A percentile compares a stretch with the other conserved stretches of the same genome.
Conservation (phyloP, 2,797 vertebrate genomes). For the Otus scops region DNA sequence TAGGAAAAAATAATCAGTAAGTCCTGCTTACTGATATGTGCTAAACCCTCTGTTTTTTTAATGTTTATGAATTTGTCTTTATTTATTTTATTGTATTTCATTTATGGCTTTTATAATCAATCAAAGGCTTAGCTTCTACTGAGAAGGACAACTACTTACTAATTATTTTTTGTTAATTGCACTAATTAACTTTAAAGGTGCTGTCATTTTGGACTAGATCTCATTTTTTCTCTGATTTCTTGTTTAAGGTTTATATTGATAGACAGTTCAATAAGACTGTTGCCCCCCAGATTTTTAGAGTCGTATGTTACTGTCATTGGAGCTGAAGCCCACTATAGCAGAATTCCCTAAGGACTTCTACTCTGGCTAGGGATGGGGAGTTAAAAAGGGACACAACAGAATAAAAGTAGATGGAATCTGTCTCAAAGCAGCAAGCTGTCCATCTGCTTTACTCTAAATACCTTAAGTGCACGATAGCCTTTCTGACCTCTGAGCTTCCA, state of each 20-base stretch:
- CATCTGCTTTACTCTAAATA: not conserved
- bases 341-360: not conserved
- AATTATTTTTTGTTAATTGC: not conserved
- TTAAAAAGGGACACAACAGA: not conserved
- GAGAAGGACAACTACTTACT: not conserved
- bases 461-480: accelerated
- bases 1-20: not conserved
- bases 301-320: not conserved
- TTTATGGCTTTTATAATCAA: not conserved
- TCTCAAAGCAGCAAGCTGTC: not conserved
- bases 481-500: not conserved
- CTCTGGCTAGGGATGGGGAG: not conserved
- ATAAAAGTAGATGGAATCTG: not conserved
- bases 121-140: not conserved
- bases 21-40: not conserved
- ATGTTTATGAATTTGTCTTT: not conserved
- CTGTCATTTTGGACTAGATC: not conserved
- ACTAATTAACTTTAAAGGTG: not conserved
- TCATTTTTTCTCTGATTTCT: not conserved
- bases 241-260: not conserved
- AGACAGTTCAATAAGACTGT: not conserved
- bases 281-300: not conserved
- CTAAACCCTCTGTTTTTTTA: not conserved
- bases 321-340: not conserved
- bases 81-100: not conserved